Conservation (phyloP, 1,140 invertebrate species). For the Bathynomus jamesi region DNA sequence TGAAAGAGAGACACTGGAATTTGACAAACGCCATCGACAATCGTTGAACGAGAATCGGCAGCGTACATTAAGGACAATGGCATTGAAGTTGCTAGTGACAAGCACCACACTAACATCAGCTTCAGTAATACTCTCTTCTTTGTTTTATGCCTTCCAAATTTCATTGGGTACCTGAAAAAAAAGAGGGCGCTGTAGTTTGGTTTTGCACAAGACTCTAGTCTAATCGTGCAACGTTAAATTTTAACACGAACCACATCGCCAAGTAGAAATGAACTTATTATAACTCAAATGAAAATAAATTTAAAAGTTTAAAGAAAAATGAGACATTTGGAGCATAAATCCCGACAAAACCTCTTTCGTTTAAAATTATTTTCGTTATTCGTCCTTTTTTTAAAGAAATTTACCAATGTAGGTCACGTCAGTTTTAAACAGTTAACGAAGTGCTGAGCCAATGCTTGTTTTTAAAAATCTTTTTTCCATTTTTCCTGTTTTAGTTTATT, state of each 20-base stretch:
- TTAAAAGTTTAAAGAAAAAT: not conserved
- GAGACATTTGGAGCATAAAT: no score
- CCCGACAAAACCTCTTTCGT: no score
- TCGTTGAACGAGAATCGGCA: slow-evolving; percentile 63
- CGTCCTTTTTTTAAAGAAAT: no score
- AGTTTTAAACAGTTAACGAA: no score
- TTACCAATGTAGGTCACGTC: no score
- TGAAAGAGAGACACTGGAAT: slow-evolving; percentile 83
- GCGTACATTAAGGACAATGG: slow-evolving; percentile 81
- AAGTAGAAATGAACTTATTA: not conserved
- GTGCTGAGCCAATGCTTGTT: no score
- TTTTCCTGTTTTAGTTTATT: no score
- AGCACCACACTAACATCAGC: slow-evolving; percentile 81
- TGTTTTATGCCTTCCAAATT: slow-evolving; percentile 17
- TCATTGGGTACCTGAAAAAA: slow-evolving; percentile 13
- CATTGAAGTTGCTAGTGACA: slow-evolving; percentile 79
- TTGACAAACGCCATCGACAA: slow-evolving; percentile 67
- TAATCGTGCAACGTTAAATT: not conserved
- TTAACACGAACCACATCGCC: not conserved
- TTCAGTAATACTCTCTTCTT: slow-evolving; percentile 65
- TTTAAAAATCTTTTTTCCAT: no score
- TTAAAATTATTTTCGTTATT: no score
- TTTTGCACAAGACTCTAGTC: no score
- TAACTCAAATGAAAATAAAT: not conserved
- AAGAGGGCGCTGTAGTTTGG: not conserved